Conservation (phyloP, 2,888 invertebrate genomes). For the Crocallis elinguaria region DNA sequence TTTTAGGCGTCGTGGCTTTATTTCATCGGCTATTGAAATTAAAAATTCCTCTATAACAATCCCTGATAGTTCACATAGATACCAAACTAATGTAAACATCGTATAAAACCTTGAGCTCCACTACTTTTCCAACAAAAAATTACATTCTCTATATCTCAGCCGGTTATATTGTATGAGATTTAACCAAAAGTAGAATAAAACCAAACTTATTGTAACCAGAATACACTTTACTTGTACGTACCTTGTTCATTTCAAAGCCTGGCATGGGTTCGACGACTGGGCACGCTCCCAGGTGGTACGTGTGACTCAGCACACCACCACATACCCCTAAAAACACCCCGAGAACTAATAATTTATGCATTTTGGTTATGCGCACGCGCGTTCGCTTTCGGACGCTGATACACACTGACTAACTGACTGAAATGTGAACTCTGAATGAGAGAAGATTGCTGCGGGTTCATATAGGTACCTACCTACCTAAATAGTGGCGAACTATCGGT, state of each 20-base stretch:
- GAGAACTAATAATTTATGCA: constrained; percentile 49
- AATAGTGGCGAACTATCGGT: constrained; percentile 19
- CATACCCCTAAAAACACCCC: constrained; percentile 57
- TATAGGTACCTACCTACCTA: not conserved
- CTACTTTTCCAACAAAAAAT: no score
- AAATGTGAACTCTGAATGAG: not conserved
- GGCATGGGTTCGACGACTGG: constrained; percentile 89
- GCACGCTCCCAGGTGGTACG: constrained; percentile 90
- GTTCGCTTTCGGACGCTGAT: not conserved
- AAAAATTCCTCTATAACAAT: no score
- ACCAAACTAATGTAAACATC: no score
- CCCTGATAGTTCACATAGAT: no score
- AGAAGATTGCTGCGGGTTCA: constrained; percentile 3
- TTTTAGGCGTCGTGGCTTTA: no score
- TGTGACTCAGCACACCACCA: constrained; percentile 80
- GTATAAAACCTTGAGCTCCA: no score
- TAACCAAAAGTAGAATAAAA: no score
- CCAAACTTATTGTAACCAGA: no score
- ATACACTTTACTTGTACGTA: no score
- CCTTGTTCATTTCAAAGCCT: constrained; percentile 90
- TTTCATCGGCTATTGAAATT: no score
- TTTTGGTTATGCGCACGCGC: constrained; percentile 39
- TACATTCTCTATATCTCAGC: no score
- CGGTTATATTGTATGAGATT: not conserved
- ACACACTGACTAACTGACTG: constrained; percentile 24